Evolutionary conservation across 2,888 invertebrate genomes (phyloP).

Genomic region (Branchipolynoe longqiensis): DNA sequence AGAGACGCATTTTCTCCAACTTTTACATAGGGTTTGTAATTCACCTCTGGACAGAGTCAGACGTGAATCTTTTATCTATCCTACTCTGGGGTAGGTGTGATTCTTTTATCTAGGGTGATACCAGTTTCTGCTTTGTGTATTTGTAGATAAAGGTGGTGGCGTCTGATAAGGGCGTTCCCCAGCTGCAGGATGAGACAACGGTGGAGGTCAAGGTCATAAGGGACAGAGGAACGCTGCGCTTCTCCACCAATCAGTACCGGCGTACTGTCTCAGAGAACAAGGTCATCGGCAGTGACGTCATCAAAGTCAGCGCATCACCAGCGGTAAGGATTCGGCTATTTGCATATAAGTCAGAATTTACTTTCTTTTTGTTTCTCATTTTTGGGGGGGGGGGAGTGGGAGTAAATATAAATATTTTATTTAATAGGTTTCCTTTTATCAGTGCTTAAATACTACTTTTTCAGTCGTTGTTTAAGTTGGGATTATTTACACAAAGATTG

Average conservation of each 20-base stretch:
- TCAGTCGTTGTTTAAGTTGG: no score
- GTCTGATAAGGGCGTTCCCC: constrained; percentile 68
- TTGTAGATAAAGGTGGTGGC: constrained; percentile 64
- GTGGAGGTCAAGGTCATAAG: constrained; percentile 67
- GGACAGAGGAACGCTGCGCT: constrained; percentile 66
- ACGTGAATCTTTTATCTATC: no score
- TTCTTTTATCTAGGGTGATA: neutral
- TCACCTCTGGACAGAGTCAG: no score
- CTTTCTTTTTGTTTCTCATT: no score
- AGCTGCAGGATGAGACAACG: constrained; percentile 57
- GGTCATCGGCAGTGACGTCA: constrained; percentile 48
- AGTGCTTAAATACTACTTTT: no score
- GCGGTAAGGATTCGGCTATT: constrained; percentile 61
- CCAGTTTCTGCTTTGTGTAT: neutral
- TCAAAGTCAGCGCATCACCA: constrained; percentile 62
- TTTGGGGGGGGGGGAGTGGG: no score
- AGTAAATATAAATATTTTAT: no score
- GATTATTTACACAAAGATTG: no score
- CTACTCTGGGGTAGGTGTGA: no score
- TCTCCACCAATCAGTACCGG: constrained; percentile 58
- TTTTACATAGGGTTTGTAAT: no score
- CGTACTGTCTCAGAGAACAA: constrained; percentile 64
- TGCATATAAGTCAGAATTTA: neutral
- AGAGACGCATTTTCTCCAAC: no score
- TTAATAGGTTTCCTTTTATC: no score